phyloP scores from a whole-genome alignment of 2,113 vertebrate genomes.

The Probosciger aterrimus region DNA sequence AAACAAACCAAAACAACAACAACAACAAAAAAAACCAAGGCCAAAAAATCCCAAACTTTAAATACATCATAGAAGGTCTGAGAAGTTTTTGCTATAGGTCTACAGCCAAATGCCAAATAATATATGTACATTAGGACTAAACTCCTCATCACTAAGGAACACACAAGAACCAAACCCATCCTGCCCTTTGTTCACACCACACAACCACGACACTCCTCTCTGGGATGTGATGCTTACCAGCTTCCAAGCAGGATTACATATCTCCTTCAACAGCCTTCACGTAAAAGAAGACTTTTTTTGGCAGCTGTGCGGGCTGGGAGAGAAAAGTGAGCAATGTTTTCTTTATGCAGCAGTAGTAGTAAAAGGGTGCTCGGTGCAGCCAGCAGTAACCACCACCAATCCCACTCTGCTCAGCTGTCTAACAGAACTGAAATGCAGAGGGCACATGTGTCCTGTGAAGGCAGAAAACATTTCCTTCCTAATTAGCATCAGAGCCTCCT shows the following conservation, averaged over 20 bases:
- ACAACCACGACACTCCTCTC: background rate
- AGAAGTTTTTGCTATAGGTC: background rate
- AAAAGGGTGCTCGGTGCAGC: background rate
- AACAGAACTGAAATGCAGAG: background rate
- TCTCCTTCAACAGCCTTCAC: background rate
- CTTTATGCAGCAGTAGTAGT: background rate
- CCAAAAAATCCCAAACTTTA: background rate
- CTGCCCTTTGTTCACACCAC: background rate
- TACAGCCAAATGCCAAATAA: background rate
- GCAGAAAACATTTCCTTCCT: conserved; percentile 12
- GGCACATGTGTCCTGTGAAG: background rate
- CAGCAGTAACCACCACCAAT: background rate
- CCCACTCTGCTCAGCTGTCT: background rate
- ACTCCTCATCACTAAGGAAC: background rate
- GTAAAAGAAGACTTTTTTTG: background rate
- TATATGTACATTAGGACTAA: background rate
- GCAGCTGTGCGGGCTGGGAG: background rate
- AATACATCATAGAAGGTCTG: background rate
- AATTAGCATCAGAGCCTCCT: conserved; percentile 54
- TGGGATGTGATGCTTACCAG: background rate
- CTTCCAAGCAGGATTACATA: background rate
- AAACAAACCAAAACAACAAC: background rate
- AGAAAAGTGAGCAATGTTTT: background rate
- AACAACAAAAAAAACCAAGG: too few relatives aligned
- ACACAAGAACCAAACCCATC: background rate